phyloP scores from a whole-genome alignment of 2,113 vertebrate genomes.

The Macquaria ambigua region DNA sequence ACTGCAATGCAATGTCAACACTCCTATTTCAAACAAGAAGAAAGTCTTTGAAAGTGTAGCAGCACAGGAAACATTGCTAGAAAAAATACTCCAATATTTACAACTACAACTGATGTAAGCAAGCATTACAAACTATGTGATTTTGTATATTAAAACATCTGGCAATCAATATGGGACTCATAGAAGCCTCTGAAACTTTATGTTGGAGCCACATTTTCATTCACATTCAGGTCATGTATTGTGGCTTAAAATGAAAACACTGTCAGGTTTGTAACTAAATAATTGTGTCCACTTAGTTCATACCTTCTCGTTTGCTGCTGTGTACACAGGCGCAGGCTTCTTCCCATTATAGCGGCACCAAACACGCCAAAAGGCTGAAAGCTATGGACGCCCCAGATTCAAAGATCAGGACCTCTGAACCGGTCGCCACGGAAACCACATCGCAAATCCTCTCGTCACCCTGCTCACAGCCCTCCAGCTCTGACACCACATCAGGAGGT shows the following conservation, averaged over 20 bases:
- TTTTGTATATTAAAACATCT: background rate
- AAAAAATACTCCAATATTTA: background rate
- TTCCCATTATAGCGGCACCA: slow-evolving; percentile 94
- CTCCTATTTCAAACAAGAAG: too few relatives aligned
- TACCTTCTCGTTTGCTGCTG: slow-evolving; percentile 44
- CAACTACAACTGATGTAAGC: background rate
- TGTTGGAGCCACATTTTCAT: background rate
- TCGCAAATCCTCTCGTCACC: slow-evolving; percentile 89
- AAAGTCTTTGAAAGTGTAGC: too few relatives aligned
- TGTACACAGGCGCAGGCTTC: slow-evolving; percentile 92
- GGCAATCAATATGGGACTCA: background rate
- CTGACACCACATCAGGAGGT: slow-evolving; percentile 88
- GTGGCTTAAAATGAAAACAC: background rate
- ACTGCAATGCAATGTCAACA: background rate
- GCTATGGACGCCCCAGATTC: slow-evolving; percentile 91
- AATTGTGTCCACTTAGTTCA: background rate
- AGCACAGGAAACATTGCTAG: background rate
- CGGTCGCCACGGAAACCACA: slow-evolving; percentile 72
- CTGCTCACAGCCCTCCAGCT: slow-evolving; percentile 84
- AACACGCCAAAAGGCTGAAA: slow-evolving; percentile 95
- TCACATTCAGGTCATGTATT: background rate
- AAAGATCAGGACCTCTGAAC: slow-evolving; percentile 91
- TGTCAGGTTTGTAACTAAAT: slow-evolving; percentile 7
- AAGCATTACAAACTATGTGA: background rate
- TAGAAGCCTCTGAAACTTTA: background rate